These are phyloP conservation scores for Phyllotreta cruciferae DNA, from an alignment of 2,888 invertebrate species.

Conservation along the genomic window DNA sequence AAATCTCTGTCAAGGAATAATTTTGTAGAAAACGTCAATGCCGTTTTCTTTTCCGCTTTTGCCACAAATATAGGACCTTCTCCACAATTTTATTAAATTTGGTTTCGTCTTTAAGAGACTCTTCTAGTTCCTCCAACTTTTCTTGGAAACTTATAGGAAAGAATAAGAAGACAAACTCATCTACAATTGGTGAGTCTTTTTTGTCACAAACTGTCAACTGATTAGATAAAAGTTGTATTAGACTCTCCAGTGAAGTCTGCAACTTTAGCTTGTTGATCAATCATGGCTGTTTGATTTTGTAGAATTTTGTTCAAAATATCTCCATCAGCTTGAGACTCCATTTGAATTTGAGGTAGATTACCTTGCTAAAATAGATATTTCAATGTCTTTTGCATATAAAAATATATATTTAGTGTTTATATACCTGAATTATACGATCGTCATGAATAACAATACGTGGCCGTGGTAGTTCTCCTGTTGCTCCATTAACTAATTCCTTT, in stretches of 20 bases:
- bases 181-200: background rate
- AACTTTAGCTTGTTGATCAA: too few relatives aligned
- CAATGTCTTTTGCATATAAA: too few relatives aligned
- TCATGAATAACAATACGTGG: too few relatives aligned
- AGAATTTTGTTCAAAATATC: background rate
- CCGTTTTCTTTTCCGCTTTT: constrained; percentile 12
- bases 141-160: background rate
- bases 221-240: background rate
- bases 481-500: too few relatives aligned
- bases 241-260: background rate
- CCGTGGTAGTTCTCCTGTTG: too few relatives aligned
- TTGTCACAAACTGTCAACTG: background rate
- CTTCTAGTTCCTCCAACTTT: constrained; percentile 6
- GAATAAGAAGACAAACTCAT: background rate
- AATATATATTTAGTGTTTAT: too few relatives aligned
- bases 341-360: background rate
- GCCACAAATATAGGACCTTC: constrained; percentile 7
- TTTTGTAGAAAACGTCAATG: constrained; percentile 11
- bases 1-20: constrained; percentile 10
- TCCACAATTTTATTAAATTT: background rate
- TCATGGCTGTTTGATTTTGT: too few relatives aligned
- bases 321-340: too few relatives aligned
- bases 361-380: background rate
- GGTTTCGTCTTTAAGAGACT: constrained; percentile 3
- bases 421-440: too few relatives aligned